A percentile compares a stretch with the other conserved stretches of the same genome.
Conservation (phyloP, 2,113 vertebrate species). For the Paracanthobrama guichenoti region DNA sequence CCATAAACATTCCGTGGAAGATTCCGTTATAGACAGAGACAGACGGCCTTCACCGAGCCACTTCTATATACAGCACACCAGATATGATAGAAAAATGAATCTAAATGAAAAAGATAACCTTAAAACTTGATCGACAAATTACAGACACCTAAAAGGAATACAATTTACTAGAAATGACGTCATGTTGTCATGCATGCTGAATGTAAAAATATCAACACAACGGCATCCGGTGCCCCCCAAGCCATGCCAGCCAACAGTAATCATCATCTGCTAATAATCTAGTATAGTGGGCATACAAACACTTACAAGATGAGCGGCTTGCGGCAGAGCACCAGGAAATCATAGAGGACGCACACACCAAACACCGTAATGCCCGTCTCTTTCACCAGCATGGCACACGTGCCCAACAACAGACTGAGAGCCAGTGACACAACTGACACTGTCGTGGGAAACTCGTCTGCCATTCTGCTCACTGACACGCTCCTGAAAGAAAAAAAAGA, state of each 20-base stretch:
- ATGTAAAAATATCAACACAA: background rate
- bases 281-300: slow-evolving; percentile 24
- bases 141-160: background rate
- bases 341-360: slow-evolving; percentile 91
- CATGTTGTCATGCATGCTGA: background rate
- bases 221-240: background rate
- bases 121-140: background rate
- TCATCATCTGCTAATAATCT: background rate
- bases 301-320: slow-evolving; percentile 81
- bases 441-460: slow-evolving; percentile 78
- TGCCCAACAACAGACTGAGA: slow-evolving; percentile 87
- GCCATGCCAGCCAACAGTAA: background rate
- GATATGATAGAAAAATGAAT: too few species aligned
- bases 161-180: background rate
- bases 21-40: background rate
- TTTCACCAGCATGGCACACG: slow-evolving; percentile 96
- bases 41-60: background rate
- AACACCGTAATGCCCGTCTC: slow-evolving; percentile 96
- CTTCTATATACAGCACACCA: background rate
- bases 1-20: slow-evolving; percentile 35
- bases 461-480: slow-evolving; percentile 72
- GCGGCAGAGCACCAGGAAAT: slow-evolving; percentile 85
- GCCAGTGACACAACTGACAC: slow-evolving; percentile 79
- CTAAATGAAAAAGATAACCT: too few species aligned
- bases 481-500: slow-evolving; percentile 78